phyloP scores from a whole-genome alignment of 2,888 invertebrate genomes.

The Polydrusus cervinus region DNA sequence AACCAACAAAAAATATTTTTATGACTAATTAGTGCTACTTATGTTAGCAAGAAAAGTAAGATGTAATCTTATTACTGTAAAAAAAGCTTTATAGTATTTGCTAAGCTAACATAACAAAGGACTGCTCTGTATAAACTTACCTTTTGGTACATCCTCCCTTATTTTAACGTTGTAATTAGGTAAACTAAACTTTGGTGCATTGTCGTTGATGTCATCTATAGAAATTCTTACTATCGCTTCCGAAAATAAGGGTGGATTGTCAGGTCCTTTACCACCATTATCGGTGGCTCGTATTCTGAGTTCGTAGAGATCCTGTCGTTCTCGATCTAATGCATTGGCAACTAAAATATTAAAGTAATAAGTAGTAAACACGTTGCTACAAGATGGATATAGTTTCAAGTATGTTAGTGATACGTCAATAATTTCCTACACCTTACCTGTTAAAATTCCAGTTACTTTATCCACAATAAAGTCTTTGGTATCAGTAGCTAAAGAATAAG shows the following conservation, averaged over 20 bases:
- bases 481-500: conserved; percentile 83
- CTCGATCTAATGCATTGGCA: conserved; percentile 78
- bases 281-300: conserved; percentile 86
- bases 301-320: conserved; percentile 87
- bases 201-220: conserved; percentile 94
- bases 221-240: conserved; percentile 88
- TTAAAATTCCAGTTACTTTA: conserved; percentile 82
- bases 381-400: no score
- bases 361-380: no score
- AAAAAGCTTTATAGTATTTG: no score
- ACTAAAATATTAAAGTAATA: conserved; percentile 24
- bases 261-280: conserved; percentile 75
- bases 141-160: conserved; percentile 90
- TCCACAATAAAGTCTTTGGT: conserved; percentile 88
- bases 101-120: no score
- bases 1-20: background rate
- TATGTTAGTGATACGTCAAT: no score
- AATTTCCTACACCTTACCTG: no score
- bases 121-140: conserved; percentile 25
- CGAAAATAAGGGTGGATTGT: conserved; percentile 79
- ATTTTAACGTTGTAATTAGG: conserved; percentile 85
- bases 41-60: no score
- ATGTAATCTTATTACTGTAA: no score
- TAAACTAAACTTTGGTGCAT: conserved; percentile 87
- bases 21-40: background rate